Conservation (phyloP, 2,797 vertebrate species). For the Cynopterus sphinx region DNA sequence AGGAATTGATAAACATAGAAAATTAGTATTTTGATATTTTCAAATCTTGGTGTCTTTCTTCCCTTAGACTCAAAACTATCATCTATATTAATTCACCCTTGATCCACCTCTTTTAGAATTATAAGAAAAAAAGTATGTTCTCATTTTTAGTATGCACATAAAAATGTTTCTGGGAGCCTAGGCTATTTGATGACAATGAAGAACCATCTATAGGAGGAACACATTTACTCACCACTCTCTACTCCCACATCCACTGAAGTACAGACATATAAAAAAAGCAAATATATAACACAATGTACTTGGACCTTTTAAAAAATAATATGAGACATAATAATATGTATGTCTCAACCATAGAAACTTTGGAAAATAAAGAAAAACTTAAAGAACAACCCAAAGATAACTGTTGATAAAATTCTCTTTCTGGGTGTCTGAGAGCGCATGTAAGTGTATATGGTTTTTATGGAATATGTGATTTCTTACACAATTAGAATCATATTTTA, state of each 20-base stretch:
- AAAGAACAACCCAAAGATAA: background rate
- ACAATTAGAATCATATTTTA: background rate
- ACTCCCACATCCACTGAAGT: background rate
- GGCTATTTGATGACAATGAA: background rate
- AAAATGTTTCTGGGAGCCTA: background rate
- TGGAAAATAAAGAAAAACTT: background rate
- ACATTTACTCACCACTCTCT: background rate
- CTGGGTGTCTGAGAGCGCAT: background rate
- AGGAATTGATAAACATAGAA: background rate
- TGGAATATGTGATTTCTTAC: background rate
- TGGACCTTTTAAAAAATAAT: background rate
- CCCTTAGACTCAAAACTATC: background rate
- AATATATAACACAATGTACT: background rate
- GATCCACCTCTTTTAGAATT: background rate
- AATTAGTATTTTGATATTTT: background rate
- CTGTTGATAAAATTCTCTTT: background rate
- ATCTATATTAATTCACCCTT: background rate
- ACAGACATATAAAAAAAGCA: background rate
- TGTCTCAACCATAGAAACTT: background rate
- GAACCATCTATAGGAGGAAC: background rate
- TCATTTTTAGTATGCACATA: background rate
- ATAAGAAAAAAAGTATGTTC: background rate
- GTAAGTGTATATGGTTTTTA: background rate
- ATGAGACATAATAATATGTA: no score
- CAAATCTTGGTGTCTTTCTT: constrained; percentile 7